Evolutionary conservation across 2,888 invertebrate genomes (phyloP).

Genomic region (Heliconius hortense): DNA sequence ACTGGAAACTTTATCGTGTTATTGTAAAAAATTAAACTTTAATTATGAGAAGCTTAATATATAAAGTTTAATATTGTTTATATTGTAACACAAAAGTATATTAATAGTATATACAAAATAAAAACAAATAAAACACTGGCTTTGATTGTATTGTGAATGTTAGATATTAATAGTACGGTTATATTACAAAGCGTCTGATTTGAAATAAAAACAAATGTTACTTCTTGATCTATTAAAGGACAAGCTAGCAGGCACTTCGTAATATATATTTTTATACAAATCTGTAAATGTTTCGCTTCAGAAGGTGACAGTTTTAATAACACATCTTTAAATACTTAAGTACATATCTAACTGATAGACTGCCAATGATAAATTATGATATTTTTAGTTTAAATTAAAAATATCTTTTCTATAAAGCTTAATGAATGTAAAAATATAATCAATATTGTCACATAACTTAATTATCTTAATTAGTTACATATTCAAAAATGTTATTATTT

Average conservation of each 20-base stretch:
- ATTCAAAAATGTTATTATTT: background rate
- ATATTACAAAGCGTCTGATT: background rate
- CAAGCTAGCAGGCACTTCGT: background rate
- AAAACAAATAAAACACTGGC: conserved; percentile 14
- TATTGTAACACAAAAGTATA: background rate
- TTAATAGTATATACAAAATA: conserved; percentile 3
- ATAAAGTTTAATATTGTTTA: background rate
- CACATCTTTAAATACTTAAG: background rate
- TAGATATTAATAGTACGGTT: too few relatives aligned
- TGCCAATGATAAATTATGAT: background rate
- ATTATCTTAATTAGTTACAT: background rate
- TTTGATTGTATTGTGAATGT: too few relatives aligned
- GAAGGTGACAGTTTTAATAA: background rate
- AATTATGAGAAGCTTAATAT: conserved; percentile 7
- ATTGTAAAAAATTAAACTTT: conserved; percentile 19
- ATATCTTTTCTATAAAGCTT: background rate
- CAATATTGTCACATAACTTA: background rate
- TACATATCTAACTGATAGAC: background rate
- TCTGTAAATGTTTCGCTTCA: background rate
- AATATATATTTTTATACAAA: background rate
- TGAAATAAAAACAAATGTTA: background rate
- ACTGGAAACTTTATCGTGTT: background rate
- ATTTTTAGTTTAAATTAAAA: background rate
- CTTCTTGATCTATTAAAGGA: background rate
- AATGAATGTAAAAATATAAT: background rate